Conservation (phyloP, 2,888 invertebrate genomes). For the Caenorhabditis virilis region DNA sequence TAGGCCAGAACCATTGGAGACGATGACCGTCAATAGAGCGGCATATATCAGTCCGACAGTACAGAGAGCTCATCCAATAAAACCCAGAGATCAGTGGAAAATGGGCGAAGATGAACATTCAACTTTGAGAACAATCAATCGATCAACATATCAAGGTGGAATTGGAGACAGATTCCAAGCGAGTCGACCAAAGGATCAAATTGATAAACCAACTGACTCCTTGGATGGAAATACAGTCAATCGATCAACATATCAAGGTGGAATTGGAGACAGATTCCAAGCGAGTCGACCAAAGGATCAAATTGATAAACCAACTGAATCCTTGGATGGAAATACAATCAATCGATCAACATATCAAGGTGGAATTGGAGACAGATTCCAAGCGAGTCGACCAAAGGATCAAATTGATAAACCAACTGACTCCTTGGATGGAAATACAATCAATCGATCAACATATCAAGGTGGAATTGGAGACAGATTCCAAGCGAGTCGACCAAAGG, state of each 20-base stretch:
- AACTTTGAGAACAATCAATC: not conserved
- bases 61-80: constrained; percentile 7
- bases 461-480: constrained; percentile 23
- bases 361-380: constrained; percentile 20
- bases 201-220: constrained; percentile 18
- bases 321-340: constrained; percentile 21
- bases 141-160: constrained; percentile 19
- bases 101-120: not conserved
- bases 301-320: constrained; percentile 16
- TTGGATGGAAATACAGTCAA: constrained; percentile 23
- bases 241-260: constrained; percentile 27
- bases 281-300: constrained; percentile 22
- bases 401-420: constrained; percentile 16
- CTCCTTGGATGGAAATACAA: constrained; percentile 16
- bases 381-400: constrained; percentile 26
- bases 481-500: constrained; percentile 19
- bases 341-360: constrained; percentile 31
- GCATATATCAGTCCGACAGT: not conserved
- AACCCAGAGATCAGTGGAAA: constrained; percentile 2
- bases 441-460: constrained; percentile 27
- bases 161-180: constrained; percentile 19
- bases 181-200: constrained; percentile 18
- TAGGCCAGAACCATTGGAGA: constrained; percentile 19
- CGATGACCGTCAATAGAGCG: constrained; percentile 10
- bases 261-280: constrained; percentile 18